Conservation (phyloP, 2,113 vertebrate genomes). For the Mungos mungo region DNA sequence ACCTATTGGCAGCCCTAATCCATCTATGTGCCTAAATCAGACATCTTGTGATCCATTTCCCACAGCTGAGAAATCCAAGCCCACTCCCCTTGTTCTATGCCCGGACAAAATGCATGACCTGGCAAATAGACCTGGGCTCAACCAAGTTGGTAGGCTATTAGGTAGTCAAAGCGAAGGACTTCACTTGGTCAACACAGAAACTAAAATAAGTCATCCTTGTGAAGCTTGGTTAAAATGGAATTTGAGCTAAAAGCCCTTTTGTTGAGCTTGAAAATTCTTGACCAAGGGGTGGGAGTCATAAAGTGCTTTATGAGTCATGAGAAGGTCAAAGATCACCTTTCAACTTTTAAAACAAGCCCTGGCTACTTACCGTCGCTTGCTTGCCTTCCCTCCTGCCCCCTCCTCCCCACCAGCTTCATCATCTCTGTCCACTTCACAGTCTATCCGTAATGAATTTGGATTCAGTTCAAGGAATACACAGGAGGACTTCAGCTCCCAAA, state of each 20-base stretch:
- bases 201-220: conserved; percentile 76
- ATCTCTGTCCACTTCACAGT: conserved; percentile 35
- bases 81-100: conserved; percentile 28
- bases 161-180: conserved; percentile 46
- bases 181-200: conserved; percentile 39
- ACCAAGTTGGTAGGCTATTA: conserved; percentile 59
- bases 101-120: conserved; percentile 52
- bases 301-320: conserved; percentile 67
- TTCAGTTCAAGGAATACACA: conserved; percentile 72
- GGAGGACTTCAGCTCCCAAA: conserved; percentile 69
- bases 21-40: not conserved
- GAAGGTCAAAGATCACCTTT: conserved; percentile 80
- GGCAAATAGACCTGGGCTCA: not conserved
- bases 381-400: not conserved
- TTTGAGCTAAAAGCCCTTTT: conserved; percentile 76
- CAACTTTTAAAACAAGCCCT: conserved; percentile 72
- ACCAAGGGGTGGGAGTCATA: conserved; percentile 53
- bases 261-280: conserved; percentile 71
- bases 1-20: not conserved
- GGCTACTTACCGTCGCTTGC: not conserved
- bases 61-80: not conserved
- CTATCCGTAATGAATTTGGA: conserved; percentile 52
- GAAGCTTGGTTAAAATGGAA: conserved; percentile 74
- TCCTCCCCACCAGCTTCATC: not conserved
- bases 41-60: not conserved